Percentiles rank a stretch among this genome's conserved stretches.
Evolutionary conservation across 2,888 invertebrate genomes (phyloP).

Genomic region (Blastobasis lacticolella): DNA sequence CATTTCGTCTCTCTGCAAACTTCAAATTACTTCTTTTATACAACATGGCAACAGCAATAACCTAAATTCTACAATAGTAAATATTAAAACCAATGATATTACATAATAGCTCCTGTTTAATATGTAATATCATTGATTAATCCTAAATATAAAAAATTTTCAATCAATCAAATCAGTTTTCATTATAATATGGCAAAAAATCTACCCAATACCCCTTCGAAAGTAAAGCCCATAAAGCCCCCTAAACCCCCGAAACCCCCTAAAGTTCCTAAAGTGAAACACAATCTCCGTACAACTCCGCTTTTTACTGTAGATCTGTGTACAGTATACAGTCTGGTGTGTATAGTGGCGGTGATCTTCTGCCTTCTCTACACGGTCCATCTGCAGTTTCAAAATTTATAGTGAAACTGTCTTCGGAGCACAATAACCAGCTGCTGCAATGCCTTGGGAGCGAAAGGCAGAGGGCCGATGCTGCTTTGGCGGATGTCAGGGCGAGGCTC

Average conservation of each 20-base stretch:
- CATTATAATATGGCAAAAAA: too few species aligned
- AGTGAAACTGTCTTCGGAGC: slow-evolving; percentile 28
- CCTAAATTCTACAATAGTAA: not conserved
- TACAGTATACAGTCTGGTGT: not conserved
- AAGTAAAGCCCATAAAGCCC: too few species aligned
- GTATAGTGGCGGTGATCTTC: not conserved
- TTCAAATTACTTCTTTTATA: too few species aligned
- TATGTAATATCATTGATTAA: not conserved
- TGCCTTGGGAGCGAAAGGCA: slow-evolving; percentile 22
- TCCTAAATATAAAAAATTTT: not conserved
- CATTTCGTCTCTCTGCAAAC: too few species aligned
- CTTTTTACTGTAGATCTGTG: too few species aligned
- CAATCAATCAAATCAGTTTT: too few species aligned
- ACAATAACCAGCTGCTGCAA: slow-evolving; percentile 24
- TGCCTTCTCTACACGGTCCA: not conserved
- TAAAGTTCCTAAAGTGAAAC: too few species aligned
- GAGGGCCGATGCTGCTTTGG: slow-evolving; percentile 23
- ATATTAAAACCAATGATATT: not conserved
- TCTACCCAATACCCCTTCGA: too few species aligned
- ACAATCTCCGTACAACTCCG: too few species aligned
- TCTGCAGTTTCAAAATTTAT: not conserved
- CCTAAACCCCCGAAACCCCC: too few species aligned
- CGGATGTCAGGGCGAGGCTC: slow-evolving; percentile 16
- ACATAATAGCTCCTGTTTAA: not conserved
- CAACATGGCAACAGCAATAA: too few species aligned